Evolutionary conservation across 2,888 invertebrate genomes (phyloP), one percentile per base, ranked within the genome.

Genomic region (Dynastes hyllus): DNA sequence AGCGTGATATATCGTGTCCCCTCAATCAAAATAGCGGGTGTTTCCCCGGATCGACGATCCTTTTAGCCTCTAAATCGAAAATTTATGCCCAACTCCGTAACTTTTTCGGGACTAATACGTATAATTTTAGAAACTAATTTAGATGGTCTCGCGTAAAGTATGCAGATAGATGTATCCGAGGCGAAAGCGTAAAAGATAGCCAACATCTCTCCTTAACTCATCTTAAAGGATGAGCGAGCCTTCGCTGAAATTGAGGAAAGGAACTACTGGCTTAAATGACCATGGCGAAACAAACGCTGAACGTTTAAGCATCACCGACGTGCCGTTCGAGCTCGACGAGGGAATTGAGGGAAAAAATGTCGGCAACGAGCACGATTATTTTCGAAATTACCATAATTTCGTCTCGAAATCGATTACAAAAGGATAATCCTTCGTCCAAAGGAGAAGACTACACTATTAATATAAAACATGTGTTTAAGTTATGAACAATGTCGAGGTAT

Each of bases 311-410:
- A 37, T 37, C 32, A 5, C 32, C 32, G 32, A 37, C 32, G 32
- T 37, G 22, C 55, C 22, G 13, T 58, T 27, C 63, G 13, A 45
- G 11, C 16, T 40, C 29, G 50, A 27, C 16, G 45, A 27, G 50
- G n/a, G 37, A 73, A 22, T 8, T 11, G 11, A 45, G 45, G n/a
- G 37, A 63, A 73, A 71, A 78, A 73, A 78, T 73, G 58, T 73
- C 66, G 32, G 71, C 71, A 87, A 85, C 85, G 84, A 85, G 84
- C 85, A 87, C 87, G 86, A 88, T 87, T 87, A 87, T 87, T 85
- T 84, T 85, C 83, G 80, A 87, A 87, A 88, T 88, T 88, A 88
- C 87, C 87, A 87, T 88, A 88, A 88, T 88, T 88, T 88, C 81
- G 85, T 45, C 84, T 82, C 45, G 84, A 88, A 88, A 88, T 88